Evolutionary conservation across 2,797 vertebrate genomes (phyloP).

Genomic region (Harpagifer antarcticus): DNA sequence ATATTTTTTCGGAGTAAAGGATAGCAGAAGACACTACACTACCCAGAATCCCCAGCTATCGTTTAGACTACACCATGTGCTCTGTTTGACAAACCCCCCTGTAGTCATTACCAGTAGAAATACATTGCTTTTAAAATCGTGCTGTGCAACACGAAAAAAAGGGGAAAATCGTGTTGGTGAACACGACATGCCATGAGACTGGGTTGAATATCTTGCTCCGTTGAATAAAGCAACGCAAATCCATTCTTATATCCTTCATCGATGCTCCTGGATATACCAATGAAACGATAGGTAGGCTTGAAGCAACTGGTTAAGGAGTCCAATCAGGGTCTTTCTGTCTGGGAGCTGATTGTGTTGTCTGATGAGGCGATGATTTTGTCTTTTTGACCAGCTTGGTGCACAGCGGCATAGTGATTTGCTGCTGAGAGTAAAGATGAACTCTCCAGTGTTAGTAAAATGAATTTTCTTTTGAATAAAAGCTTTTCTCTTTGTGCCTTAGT

Average conservation of each 20-base stretch:
- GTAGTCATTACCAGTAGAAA: too few species aligned
- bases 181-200: too few species aligned
- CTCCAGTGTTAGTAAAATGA: background rate
- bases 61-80: too few species aligned
- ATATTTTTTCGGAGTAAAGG: too few species aligned
- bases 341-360: conserved; percentile 24
- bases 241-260: conserved; percentile 16
- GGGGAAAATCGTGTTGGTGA: too few species aligned
- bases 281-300: conserved; percentile 1
- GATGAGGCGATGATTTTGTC: conserved; percentile 28
- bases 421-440: background rate
- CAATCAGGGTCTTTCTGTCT: conserved; percentile 20
- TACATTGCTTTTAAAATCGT: too few species aligned
- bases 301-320: background rate
- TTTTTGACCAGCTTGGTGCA: too few species aligned
- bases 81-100: too few species aligned
- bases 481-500: conserved; percentile 10
- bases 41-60: too few species aligned
- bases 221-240: conserved; percentile 24
- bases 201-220: background rate
- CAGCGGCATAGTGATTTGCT: background rate
- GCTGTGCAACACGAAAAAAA: too few species aligned
- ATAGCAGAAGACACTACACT: too few species aligned
- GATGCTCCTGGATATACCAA: conserved; percentile 5
- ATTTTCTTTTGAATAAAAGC: background rate